phyloP scores from a whole-genome alignment of 1,140 invertebrate genomes.

The Chlorops oryzae region DNA sequence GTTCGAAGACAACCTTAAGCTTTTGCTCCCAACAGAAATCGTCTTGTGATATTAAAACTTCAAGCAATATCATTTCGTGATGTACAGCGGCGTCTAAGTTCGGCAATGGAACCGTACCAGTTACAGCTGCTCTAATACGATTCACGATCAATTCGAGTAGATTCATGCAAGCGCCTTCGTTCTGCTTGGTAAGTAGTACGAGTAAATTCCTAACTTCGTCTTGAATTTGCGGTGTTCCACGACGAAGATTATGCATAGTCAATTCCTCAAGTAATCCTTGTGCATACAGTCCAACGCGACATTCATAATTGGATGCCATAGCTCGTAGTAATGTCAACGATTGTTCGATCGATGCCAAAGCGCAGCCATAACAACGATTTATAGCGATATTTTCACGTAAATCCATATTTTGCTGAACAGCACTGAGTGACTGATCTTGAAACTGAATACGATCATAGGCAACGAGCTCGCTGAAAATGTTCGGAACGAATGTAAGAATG shows the following conservation, averaged over 20 bases:
- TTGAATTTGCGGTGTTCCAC: slow-evolving; percentile 71
- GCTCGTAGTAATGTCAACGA: slow-evolving; percentile 87
- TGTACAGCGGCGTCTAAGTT: slow-evolving; percentile 72
- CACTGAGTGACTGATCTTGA: slow-evolving; percentile 48
- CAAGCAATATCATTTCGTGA: slow-evolving; percentile 83
- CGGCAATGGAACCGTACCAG: slow-evolving; percentile 54
- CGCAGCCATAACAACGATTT: slow-evolving; percentile 77
- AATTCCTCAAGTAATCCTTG: slow-evolving; percentile 86
- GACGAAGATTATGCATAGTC: slow-evolving; percentile 82
- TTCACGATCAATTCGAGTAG: slow-evolving; percentile 76
- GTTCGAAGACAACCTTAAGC: slow-evolving; percentile 77
- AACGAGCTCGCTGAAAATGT: slow-evolving; percentile 66
- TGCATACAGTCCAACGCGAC: slow-evolving; percentile 72
- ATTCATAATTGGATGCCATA: slow-evolving; percentile 75
- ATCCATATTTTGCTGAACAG: slow-evolving; percentile 23
- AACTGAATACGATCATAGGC: slow-evolving; percentile 86
- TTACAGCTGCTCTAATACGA: slow-evolving; percentile 70
- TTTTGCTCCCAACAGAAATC: slow-evolving; percentile 94
- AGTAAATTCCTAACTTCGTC: slow-evolving; percentile 82
- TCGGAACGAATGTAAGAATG: neutral
- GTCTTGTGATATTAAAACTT: slow-evolving; percentile 81
- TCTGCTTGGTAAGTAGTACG: slow-evolving; percentile 86
- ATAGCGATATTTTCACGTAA: slow-evolving; percentile 19
- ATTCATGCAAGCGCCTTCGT: slow-evolving; percentile 78
- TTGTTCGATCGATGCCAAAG: slow-evolving; percentile 82